phyloP scores from a whole-genome alignment of 2,113 vertebrate species.

The Stegastes partitus region DNA sequence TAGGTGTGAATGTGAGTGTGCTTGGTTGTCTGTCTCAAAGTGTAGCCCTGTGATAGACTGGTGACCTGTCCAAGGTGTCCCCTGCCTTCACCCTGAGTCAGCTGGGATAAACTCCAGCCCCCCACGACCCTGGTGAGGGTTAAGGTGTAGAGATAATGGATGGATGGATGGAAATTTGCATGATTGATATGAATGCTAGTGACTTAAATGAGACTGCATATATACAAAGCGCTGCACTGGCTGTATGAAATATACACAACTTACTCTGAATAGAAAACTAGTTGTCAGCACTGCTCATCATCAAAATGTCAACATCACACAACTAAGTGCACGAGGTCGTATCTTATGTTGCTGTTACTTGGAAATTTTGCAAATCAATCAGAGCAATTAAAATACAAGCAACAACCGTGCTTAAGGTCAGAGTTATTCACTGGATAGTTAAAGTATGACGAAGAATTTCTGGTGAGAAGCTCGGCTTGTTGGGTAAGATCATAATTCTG shows the following conservation, averaged over 20 bases:
- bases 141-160: too few relatives aligned
- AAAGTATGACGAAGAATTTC: constrained; percentile 2
- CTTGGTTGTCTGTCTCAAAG: too few relatives aligned
- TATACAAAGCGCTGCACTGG: neutral
- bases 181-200: neutral
- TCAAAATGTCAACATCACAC: neutral
- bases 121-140: too few relatives aligned
- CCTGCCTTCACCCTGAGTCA: too few relatives aligned
- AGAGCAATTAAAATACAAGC: neutral
- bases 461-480: neutral
- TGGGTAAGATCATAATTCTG: constrained; percentile 6
- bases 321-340: neutral
- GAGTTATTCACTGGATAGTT: neutral
- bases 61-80: too few relatives aligned
- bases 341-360: neutral
- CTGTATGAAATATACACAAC: too few relatives aligned
- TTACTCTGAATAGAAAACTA: neutral
- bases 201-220: neutral
- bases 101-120: too few relatives aligned
- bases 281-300: neutral
- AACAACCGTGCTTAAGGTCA: neutral
- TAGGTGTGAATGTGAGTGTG: too few relatives aligned
- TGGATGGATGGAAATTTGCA: too few relatives aligned
- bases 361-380: neutral
- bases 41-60: too few relatives aligned